These are phyloP conservation scores for Cygnus buccinator DNA, from an alignment of 2,113 vertebrate genomes.

Conservation along the genomic window DNA sequence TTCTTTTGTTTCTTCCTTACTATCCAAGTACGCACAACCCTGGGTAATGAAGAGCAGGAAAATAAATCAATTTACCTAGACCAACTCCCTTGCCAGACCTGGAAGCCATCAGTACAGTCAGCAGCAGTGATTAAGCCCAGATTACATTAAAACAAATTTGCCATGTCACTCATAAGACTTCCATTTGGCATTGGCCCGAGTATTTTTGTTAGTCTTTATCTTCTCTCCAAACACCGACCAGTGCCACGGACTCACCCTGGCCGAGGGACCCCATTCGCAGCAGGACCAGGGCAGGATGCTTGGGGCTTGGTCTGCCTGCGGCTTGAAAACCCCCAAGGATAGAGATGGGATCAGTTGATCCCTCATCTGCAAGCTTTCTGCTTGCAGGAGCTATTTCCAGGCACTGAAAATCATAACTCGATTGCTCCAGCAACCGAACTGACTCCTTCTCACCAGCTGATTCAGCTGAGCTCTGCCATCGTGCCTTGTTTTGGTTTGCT, in stretches of 20 bases:
- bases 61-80: conserved; percentile 16
- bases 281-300: background rate
- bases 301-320: fast-evolving
- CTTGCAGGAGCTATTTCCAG: background rate
- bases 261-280: background rate
- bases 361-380: background rate
- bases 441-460: background rate
- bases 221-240: background rate
- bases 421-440: background rate
- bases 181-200: background rate
- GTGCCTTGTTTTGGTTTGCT: background rate
- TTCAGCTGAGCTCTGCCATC: background rate
- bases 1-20: background rate
- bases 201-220: background rate
- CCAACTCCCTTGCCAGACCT: background rate
- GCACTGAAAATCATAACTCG: background rate
- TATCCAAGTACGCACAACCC: background rate
- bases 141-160: conserved; percentile 23
- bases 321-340: background rate
- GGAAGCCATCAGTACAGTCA: background rate
- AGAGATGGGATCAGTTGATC: background rate
- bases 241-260: background rate
- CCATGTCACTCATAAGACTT: background rate
- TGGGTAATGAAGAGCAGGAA: background rate
- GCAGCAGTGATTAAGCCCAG: background rate